Evolutionary conservation across 1,140 invertebrate genomes (phyloP), one percentile per base, ranked within the genome.

Genomic region (Drosophila sturtevanti): DNA sequence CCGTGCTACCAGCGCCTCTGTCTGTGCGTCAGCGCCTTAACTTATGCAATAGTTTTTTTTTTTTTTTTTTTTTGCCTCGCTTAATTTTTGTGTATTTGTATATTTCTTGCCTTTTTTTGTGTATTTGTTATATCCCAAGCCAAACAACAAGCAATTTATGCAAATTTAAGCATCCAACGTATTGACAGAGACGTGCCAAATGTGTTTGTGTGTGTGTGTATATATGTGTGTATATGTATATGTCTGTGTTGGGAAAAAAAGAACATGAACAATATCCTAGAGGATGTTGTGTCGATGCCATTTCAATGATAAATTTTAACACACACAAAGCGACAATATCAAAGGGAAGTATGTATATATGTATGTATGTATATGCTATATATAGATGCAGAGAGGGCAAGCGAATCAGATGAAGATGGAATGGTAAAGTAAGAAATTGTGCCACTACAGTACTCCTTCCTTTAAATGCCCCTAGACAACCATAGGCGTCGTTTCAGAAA

Each of bases 231-330:
- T 10, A 1, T 41, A 5, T 41, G 38, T 41, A 5, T 16, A 6
- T 41, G 38, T 41, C n/a, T 41, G 41, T 14, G 59, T 63, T 21
- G 27, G 41, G 24, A 63, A 74, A 55, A 52, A 24, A 71, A 14
- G 35, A 79, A 63, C 37, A 54, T 38, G 64, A 61, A 41, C 70
- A 72, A 38, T 63, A 72, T 38, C 44, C 38, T 48, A 59, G 37
- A 56, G 60, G 64, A 71, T 54, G 60, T 68, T 78, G 70, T 78
- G 56, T 64, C 77, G 81, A 85, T 85, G 69, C 73, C 77, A 75
- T 78, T 78, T 72, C 81, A 72, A 81, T 81, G 81, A 86, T 86
- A 78, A 86, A 86, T 86, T 75, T 55, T 18, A 56, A 48, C 69
- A 52, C 56, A 67, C 61, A 60, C 79, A 63, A 62, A 67, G 41